phyloP scores from a whole-genome alignment of 2,113 vertebrate genomes.

The Octodon degus region DNA sequence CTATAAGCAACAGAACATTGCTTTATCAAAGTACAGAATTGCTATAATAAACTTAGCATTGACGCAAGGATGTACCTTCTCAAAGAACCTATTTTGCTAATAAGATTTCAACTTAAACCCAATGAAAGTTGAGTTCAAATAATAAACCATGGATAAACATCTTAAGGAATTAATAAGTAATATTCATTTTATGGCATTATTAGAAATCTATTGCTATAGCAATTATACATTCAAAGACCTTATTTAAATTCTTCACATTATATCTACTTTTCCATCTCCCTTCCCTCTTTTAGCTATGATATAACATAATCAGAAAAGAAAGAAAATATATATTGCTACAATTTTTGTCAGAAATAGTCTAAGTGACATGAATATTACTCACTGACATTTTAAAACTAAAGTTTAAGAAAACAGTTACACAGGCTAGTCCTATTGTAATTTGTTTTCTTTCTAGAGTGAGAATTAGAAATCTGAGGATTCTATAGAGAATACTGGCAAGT shows the following conservation, averaged over 20 bases:
- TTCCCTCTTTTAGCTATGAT: background rate
- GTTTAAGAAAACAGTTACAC: background rate
- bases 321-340: background rate
- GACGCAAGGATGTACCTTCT: background rate
- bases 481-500: background rate
- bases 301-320: background rate
- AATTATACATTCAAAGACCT: background rate
- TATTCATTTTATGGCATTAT: constrained; percentile 3
- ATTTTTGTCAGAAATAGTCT: background rate
- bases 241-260: background rate
- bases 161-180: background rate
- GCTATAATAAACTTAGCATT: background rate
- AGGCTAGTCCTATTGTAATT: background rate
- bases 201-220: background rate
- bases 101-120: background rate
- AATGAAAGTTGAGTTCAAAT: background rate
- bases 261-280: background rate
- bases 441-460: background rate
- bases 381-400: background rate
- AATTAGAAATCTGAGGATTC: background rate
- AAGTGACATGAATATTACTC: background rate
- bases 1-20: background rate
- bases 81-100: background rate
- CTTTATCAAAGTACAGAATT: background rate
- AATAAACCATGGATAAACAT: constrained; percentile 7